These are phyloP conservation scores for Chloroceryle amazona DNA, from an alignment of 2,797 vertebrate genomes.

Conservation along the genomic window DNA sequence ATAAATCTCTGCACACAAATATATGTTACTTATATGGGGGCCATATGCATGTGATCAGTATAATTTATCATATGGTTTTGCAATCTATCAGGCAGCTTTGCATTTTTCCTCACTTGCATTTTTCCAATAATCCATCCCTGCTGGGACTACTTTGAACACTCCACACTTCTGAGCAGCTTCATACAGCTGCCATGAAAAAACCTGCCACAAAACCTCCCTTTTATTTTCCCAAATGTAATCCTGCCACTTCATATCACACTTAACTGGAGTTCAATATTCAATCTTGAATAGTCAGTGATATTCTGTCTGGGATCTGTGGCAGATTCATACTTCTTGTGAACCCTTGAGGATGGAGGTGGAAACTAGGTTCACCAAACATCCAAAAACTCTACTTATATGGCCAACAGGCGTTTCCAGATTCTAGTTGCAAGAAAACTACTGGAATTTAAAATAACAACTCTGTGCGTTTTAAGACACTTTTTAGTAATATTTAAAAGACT, in stretches of 20 bases:
- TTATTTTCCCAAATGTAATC: conserved; percentile 17
- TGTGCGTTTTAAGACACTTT: neutral
- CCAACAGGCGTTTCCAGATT: neutral
- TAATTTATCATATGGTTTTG: conserved; percentile 74
- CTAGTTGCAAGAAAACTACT: neutral
- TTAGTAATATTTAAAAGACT: neutral
- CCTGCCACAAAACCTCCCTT: neutral
- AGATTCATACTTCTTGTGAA: neutral
- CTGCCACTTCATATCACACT: conserved; percentile 25
- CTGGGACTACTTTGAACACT: conserved; percentile 58
- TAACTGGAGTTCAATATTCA: conserved; percentile 32
- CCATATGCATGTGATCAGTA: conserved; percentile 57
- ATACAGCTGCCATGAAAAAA: conserved; percentile 29
- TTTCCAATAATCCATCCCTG: conserved; percentile 63
- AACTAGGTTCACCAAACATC: neutral
- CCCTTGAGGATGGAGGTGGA: neutral
- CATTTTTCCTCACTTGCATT: conserved; percentile 59
- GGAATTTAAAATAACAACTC: neutral
- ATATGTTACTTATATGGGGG: conserved; percentile 39
- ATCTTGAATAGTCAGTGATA: neutral
- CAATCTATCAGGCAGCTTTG: conserved; percentile 58
- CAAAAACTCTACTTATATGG: neutral
- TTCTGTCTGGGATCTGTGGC: neutral
- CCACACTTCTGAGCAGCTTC: conserved; percentile 50
- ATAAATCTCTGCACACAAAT: conserved; percentile 59